Evolutionary conservation across 2,113 vertebrate genomes (phyloP).

Genomic region (Ammodytes dubius): DNA sequence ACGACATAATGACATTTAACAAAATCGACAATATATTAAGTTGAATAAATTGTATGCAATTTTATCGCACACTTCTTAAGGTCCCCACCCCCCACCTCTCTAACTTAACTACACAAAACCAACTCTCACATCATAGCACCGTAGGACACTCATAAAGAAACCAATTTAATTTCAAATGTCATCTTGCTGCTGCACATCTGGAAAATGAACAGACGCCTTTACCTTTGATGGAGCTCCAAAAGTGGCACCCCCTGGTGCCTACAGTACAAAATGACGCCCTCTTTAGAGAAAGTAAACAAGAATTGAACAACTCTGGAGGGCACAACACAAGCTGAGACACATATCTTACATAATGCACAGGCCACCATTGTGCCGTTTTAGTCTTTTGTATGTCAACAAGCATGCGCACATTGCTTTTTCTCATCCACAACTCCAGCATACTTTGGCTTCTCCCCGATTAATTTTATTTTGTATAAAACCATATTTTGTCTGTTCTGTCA

Average conservation of each 20-base stretch:
- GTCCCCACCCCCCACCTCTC: not conserved
- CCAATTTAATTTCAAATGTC: slow-evolving; percentile 12
- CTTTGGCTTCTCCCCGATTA: slow-evolving; percentile 39
- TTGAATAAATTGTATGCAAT: too few relatives aligned
- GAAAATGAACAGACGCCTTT: slow-evolving; percentile 15
- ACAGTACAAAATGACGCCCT: not conserved
- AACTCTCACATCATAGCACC: not conserved
- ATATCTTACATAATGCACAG: slow-evolving; percentile 60
- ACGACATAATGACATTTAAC: too few relatives aligned
- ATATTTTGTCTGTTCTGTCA: slow-evolving; percentile 16
- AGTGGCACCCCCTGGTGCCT: slow-evolving; percentile 52
- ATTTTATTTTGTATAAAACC: not conserved
- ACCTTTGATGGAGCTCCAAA: not conserved
- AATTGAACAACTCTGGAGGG: slow-evolving; percentile 32
- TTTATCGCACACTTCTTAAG: too few relatives aligned
- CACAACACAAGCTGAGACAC: slow-evolving; percentile 56
- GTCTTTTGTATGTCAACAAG: slow-evolving; percentile 36
- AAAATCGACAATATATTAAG: too few relatives aligned
- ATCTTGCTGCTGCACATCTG: slow-evolving; percentile 40
- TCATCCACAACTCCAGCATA: slow-evolving; percentile 38
- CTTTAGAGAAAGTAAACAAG: slow-evolving; percentile 3
- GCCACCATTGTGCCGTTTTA: slow-evolving; percentile 32
- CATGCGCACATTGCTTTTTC: not conserved
- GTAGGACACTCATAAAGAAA: slow-evolving; percentile 2
- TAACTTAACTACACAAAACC: not conserved